Percentiles rank a stretch among this genome's conserved stretches.
phyloP scores from a whole-genome alignment of 2,797 vertebrate genomes.

The Tauraco hartlaubi region DNA sequence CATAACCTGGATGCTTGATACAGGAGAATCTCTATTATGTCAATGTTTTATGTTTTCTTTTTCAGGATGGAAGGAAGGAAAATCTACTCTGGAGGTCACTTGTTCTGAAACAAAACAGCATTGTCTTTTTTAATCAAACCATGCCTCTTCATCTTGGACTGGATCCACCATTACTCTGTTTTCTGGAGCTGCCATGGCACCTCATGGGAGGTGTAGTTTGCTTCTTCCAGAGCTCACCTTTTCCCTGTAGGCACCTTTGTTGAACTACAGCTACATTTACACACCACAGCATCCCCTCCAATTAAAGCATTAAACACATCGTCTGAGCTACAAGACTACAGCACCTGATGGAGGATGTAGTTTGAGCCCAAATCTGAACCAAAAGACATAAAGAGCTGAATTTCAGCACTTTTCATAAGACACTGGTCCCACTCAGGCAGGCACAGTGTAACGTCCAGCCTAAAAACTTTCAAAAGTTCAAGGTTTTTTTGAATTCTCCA shows the following conservation, averaged over 20 bases:
- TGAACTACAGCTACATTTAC: background rate
- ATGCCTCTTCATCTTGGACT: background rate
- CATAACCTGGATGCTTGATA: background rate
- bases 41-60: background rate
- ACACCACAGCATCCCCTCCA: background rate
- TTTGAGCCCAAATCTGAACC: background rate
- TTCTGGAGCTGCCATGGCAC: rapidly evolving
- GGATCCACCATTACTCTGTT: background rate
- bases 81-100: background rate
- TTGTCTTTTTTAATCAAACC: background rate
- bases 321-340: background rate
- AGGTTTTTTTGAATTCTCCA: background rate
- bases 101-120: background rate
- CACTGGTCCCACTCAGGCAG: rapidly evolving
- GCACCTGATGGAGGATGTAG: background rate
- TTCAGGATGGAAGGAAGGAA: background rate
- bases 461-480: background rate
- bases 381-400: background rate
- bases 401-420: background rate
- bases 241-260: background rate
- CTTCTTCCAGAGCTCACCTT: background rate
- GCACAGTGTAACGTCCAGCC: background rate
- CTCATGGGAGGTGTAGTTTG: background rate
- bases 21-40: background rate
- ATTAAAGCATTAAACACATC: background rate